A percentile compares a stretch with the other conserved stretches of the same genome.
Evolutionary conservation across 23 tunicate genomes (phyloP).

Genomic region (Styela plicata): DNA sequence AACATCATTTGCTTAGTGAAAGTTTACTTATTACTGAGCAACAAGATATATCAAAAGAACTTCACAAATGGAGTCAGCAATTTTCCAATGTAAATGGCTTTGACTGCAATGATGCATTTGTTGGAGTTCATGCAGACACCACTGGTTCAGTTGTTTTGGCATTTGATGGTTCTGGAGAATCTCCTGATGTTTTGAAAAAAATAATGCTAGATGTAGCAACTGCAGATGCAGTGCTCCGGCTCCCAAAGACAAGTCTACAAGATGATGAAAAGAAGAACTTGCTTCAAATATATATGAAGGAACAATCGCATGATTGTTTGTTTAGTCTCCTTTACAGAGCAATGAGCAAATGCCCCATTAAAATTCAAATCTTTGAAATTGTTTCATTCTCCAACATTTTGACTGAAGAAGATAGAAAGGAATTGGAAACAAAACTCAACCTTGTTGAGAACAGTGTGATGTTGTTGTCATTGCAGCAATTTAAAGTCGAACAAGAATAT

Average conservation of each 20-base stretch:
- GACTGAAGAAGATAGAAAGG: constrained; percentile 39
- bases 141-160: constrained; percentile 45
- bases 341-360: neutral
- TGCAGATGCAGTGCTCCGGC: constrained; percentile 38
- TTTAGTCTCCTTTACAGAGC: neutral
- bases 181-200: neutral
- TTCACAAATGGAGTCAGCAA: constrained; percentile 43
- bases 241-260: constrained; percentile 25
- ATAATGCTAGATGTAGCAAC: constrained; percentile 42
- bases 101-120: constrained; percentile 41
- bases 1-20: constrained; percentile 42
- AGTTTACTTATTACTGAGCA: constrained; percentile 40
- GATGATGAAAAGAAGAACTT: constrained; percentile 7
- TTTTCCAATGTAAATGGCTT: constrained; percentile 33
- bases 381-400: constrained; percentile 49
- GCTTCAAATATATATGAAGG: constrained; percentile 24
- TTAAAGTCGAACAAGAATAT: constrained; percentile 46
- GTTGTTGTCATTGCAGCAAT: constrained; percentile 67
- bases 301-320: constrained; percentile 43
- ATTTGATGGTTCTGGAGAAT: neutral
- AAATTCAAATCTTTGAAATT: constrained; percentile 34
- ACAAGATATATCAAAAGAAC: neutral
- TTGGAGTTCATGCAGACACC: constrained; percentile 55
- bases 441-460: constrained; percentile 28
- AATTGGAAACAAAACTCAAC: constrained; percentile 21